phyloP scores from a whole-genome alignment of 2,113 vertebrate species.

The Protobothrops flavoviridis region DNA sequence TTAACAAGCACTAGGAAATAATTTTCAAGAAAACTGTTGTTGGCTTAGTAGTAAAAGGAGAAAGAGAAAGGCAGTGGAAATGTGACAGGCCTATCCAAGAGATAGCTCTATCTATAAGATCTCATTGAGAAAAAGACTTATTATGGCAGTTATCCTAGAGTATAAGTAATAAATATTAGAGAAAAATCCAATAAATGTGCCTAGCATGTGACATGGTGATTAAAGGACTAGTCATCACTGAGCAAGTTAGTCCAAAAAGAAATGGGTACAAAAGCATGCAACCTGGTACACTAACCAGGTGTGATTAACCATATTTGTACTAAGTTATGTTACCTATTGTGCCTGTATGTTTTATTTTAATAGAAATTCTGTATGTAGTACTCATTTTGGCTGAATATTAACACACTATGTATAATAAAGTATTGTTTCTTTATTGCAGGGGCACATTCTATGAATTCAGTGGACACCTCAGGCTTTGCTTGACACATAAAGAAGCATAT shows the following conservation, averaged over 20 bases:
- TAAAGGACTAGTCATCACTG: background rate
- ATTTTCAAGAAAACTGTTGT: background rate
- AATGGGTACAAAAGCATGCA: background rate
- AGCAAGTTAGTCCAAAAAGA: background rate
- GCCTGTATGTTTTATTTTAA: background rate
- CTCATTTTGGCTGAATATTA: background rate
- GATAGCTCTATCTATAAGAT: background rate
- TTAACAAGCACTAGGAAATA: background rate
- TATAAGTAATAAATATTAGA: background rate
- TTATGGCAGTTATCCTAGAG: background rate
- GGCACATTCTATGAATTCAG: background rate
- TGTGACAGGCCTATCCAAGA: background rate
- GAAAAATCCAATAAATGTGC: background rate
- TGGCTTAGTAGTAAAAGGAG: background rate
- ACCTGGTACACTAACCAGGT: background rate
- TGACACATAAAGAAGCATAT: background rate
- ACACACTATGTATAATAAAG: background rate
- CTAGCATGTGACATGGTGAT: background rate
- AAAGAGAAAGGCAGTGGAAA: background rate
- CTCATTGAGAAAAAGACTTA: background rate
- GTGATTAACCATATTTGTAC: background rate
- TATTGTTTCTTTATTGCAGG: background rate
- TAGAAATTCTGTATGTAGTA: background rate
- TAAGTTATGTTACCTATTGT: background rate
- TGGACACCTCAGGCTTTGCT: background rate